Conservation (phyloP, 1,140 invertebrate species). For the Magallana angulata region DNA sequence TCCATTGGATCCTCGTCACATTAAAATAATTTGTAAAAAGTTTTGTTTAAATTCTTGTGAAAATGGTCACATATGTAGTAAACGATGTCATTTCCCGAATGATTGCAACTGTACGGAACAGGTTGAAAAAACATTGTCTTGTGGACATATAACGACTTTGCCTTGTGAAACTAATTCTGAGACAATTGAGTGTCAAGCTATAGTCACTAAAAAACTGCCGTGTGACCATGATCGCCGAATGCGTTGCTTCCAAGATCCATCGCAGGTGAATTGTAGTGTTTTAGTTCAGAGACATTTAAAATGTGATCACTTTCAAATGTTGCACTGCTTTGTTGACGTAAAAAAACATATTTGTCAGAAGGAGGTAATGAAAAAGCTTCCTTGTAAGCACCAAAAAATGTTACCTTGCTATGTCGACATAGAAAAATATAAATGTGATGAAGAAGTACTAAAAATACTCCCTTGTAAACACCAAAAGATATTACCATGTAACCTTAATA, state of each 20-base stretch:
- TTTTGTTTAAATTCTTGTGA: conserved; percentile 68
- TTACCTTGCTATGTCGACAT: conserved; percentile 4
- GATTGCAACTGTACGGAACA: conserved; percentile 54
- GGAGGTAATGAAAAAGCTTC: too few species aligned
- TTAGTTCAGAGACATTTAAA: conserved; percentile 41
- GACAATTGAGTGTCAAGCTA: not conserved
- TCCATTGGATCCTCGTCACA: conserved; percentile 61
- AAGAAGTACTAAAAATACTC: too few species aligned
- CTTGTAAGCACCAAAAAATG: conserved; percentile 63
- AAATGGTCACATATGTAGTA: conserved; percentile 68
- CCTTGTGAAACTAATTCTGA: not conserved
- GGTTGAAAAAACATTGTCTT: conserved; percentile 37
- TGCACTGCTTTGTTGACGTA: too few species aligned
- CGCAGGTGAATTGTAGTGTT: not conserved
- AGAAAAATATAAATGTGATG: too few species aligned
- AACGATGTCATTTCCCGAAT: conserved; percentile 62
- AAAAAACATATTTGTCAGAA: too few species aligned
- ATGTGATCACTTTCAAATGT: conserved; percentile 61
- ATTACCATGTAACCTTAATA: too few species aligned
- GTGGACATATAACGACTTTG: conserved; percentile 20
- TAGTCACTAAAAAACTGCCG: conserved; percentile 32
- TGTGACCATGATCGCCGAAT: conserved; percentile 42
- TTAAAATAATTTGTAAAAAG: conserved; percentile 62
- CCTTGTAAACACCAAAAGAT: too few species aligned
- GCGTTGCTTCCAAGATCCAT: not conserved